phyloP scores from a whole-genome alignment of 2,888 invertebrate genomes.

The Julus scanicus region DNA sequence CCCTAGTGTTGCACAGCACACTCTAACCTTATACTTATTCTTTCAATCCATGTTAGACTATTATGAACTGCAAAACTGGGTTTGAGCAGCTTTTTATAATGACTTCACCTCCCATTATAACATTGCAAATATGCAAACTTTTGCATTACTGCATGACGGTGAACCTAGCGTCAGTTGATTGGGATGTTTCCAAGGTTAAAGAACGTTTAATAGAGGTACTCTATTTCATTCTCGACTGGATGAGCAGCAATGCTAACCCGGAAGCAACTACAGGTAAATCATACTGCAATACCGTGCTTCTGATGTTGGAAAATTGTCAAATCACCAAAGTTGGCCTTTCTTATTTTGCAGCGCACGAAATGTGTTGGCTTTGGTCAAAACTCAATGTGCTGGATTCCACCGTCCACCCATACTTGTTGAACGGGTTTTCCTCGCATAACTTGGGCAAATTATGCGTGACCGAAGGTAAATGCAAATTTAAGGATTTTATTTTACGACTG shows the following conservation, averaged over 20 bases:
- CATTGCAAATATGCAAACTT: neutral
- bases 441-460: neutral
- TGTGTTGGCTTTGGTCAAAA: slow-evolving; percentile 29
- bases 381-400: neutral
- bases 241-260: neutral
- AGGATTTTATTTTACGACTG: too few species aligned
- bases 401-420: neutral
- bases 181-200: neutral
- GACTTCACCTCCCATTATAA: neutral
- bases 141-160: slow-evolving; percentile 34
- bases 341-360: neutral
- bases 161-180: neutral
- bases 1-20: neutral
- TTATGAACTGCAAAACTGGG: neutral
- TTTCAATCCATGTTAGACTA: neutral
- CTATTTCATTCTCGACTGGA: neutral
- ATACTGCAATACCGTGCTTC: too few species aligned
- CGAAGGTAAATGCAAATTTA: neutral
- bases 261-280: neutral
- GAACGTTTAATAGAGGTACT: neutral
- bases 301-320: too few species aligned
- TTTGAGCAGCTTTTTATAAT: neutral
- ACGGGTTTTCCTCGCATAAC: neutral
- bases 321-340: too few species aligned
- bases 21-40: neutral